Evolutionary conservation across 2,797 vertebrate species (phyloP), one percentile per base, ranked within the genome.

Genomic region (Selene dorsalis): DNA sequence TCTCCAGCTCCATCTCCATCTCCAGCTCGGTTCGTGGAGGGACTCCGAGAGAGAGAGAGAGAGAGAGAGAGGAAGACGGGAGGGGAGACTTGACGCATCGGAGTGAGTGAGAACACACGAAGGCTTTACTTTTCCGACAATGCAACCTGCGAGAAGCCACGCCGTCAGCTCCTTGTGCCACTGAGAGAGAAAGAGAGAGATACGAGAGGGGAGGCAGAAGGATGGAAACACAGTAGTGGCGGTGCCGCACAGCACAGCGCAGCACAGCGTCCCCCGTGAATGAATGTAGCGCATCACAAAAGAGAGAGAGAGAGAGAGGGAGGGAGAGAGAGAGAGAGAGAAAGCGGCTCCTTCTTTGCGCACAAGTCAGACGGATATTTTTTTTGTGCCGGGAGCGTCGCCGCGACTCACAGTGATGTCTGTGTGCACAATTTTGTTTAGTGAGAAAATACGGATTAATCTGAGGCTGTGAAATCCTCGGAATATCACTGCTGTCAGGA

Each of bases 401-500:
- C 82, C 30, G 35, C 62, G 28, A 68, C 75, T 67, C 76, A 87
- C 86, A 70, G 86, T 77, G 89, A 93, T 92, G 89, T 83, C 41
- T 82, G 80, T 59, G 87, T 11, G 69, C 80, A 73, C 22, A 58
- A 39, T 79, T 66, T 24, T 62, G 41, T 85, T 84, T 69, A 76
- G 75, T 73, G 83, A 79, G 79, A 85, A 78, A 75, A 84, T 38
- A 86, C 83, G 93, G 93, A 94, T 91, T 91, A 91, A 79, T 74
- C 43, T 66, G 76, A 77, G 60, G 58, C 82, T 69, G 75, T 75
- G 83, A 84, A 59, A 66, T 71, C 73, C 24, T 61, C 47, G 43
- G 66, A 73, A 77, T 45, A n/a, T 18, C 24, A 41, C 75, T 18
- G 61, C 59, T 26, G 53, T 14, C 39, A 41, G 57, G 35, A 73